Evolutionary conservation across 2,113 vertebrate species (phyloP).

Genomic region (Stictonetta naevosa): DNA sequence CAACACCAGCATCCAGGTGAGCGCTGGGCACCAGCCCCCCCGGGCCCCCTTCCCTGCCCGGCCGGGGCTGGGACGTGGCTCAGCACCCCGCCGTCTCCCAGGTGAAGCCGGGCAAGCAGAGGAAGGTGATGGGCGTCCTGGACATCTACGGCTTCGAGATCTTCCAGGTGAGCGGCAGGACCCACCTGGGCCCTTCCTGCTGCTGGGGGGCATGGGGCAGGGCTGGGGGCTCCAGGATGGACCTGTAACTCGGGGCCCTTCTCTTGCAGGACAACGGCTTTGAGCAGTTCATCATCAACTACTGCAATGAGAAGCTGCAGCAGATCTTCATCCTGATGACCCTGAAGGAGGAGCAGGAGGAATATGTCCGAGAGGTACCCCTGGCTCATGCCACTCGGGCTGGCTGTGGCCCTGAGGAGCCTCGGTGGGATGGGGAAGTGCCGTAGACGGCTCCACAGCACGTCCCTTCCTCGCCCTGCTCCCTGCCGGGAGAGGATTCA

Average conservation of each 20-base stretch:
- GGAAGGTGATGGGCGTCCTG: slow-evolving; percentile 84
- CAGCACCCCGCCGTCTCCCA: background rate
- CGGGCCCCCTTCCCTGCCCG: background rate
- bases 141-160: slow-evolving; percentile 87
- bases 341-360: slow-evolving; percentile 84
- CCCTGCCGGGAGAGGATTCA: slow-evolving; percentile 4
- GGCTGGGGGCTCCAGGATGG: fast-evolving
- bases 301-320: slow-evolving; percentile 86
- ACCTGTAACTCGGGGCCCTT: background rate
- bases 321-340: slow-evolving; percentile 84
- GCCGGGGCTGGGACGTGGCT: fast-evolving
- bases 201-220: background rate
- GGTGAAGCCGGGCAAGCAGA: slow-evolving; percentile 68
- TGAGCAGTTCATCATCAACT: slow-evolving; percentile 87
- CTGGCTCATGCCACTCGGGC: fast-evolving
- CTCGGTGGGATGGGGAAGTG: background rate
- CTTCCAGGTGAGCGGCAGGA: slow-evolving; percentile 70
- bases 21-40: background rate
- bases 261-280: slow-evolving; percentile 78
- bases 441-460: fast-evolving
- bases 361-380: slow-evolving; percentile 81
- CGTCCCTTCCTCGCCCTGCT: background rate
- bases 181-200: background rate
- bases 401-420: fast-evolving
- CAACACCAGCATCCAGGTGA: slow-evolving; percentile 83